Evolutionary conservation across 2,113 vertebrate genomes (phyloP), one percentile per base, ranked within the genome.

Genomic region (Hucho hucho): DNA sequence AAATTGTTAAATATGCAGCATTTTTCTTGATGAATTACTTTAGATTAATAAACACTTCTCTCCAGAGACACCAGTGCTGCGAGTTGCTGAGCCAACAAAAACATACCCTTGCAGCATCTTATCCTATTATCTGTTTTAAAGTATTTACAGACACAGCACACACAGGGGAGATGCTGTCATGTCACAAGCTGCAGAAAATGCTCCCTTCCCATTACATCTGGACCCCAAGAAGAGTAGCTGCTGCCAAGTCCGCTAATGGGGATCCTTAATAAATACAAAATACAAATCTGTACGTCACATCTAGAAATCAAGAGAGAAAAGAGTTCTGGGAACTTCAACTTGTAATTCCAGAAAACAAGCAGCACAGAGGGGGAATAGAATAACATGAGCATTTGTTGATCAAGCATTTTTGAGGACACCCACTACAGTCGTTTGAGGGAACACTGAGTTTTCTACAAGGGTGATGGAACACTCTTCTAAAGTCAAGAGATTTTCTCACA

Each of bases 1-100:
- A 73, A 74, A 82, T 81, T 75, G 76, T 81, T 72, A 77, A 81
- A 73, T 72, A 79, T 83, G 77, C 85, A 78, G 70, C 24, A 1
- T 58, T 28, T 79, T 83, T 59, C 70, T 64, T 71, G 69, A 83
- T 81, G 64, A 82, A 81, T 75, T 76, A 85, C 84, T 67, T 79
- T 80, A 82, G 75, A 79, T 79, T 82, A 83, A 87, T 84, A 74
- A 84, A 73, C 47, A 69, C 5, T 25, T 77, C 75, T 71, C 64
- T 73, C 64, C 46, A 63, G n/a, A 79, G 70, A 75, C 70, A 72
- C 16, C 18, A 53, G 53, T 25, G 37, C 29, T 66, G 64, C 20
- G 22, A 1, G 43, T 16, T 22, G 70, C 18, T 20, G 1, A 24
- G 75, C 78, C 56, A 70, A 81, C 68, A 76, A 66, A 69, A 74